These are phyloP conservation scores for Embidobia sp. DNA, from an alignment of 2,888 invertebrate genomes.

Conservation along the genomic window DNA sequence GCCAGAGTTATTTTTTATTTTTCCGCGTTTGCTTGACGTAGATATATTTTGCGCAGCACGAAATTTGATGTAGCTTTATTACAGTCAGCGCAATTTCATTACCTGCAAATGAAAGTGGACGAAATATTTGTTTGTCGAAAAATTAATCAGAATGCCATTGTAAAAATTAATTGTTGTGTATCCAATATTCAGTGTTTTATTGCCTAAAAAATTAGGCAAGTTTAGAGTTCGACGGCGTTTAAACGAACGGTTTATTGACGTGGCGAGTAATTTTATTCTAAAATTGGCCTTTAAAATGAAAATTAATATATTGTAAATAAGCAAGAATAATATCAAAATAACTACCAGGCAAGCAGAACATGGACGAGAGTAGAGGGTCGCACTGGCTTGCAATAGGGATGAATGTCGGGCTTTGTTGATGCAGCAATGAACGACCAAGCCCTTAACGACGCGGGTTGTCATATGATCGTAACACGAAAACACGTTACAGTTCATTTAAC, in stretches of 20 bases:
- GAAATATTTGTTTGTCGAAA: not conserved
- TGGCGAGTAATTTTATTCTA: not conserved
- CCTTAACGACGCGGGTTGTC: not conserved
- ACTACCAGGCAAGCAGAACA: constrained; percentile 4
- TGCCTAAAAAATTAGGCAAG: too few species aligned
- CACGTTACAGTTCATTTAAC: not conserved
- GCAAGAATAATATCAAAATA: constrained; percentile 18
- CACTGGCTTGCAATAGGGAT: constrained; percentile 1
- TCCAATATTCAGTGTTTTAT: too few species aligned
- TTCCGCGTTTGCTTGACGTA: too few species aligned
- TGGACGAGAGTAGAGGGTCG: constrained; percentile 1
- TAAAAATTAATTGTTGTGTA: not conserved
- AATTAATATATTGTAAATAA: constrained; percentile 16
- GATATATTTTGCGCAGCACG: too few species aligned
- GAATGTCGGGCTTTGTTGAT: constrained; percentile 24
- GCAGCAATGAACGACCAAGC: constrained; percentile 20
- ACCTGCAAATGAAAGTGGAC: not conserved
- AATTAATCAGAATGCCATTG: not conserved
- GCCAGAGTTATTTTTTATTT: too few species aligned
- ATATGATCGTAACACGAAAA: not conserved
- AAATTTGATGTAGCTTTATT: not conserved
- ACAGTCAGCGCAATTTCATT: not conserved
- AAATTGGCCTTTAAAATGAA: too few species aligned
- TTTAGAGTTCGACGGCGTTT: too few species aligned
- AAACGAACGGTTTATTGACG: not conserved